Percentiles rank a stretch among this genome's conserved stretches.
These are phyloP conservation scores for Drosophila borborema DNA, from an alignment of 2,888 invertebrate species.

Conservation along the genomic window DNA sequence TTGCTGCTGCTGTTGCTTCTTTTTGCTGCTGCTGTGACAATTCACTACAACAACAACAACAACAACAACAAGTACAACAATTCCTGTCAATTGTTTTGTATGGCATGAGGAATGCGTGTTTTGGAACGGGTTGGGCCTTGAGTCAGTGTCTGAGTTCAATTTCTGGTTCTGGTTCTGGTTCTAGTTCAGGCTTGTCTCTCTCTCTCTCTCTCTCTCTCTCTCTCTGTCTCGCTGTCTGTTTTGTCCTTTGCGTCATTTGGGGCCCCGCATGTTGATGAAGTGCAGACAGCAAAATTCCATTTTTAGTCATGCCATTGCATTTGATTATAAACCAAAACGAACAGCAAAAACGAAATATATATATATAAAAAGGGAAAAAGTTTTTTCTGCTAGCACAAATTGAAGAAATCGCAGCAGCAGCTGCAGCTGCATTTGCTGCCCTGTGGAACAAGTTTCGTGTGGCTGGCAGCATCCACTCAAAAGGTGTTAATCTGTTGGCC, in stretches of 20 bases:
- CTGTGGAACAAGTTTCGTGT: constrained; percentile 54
- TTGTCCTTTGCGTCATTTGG: constrained; percentile 52
- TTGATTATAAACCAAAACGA: constrained; percentile 67
- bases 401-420: constrained; percentile 23
- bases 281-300: constrained; percentile 79
- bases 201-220: constrained; percentile 22
- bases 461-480: constrained; percentile 33
- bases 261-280: constrained; percentile 73
- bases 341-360: constrained; percentile 8
- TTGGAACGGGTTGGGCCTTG: constrained; percentile 59
- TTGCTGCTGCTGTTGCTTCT: constrained; percentile 21
- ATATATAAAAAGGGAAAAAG: constrained; percentile 21
- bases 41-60: constrained; percentile 47
- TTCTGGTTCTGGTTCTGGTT: constrained; percentile 27
- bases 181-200: constrained; percentile 17
- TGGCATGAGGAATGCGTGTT: constrained; percentile 80
- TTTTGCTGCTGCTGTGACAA: constrained; percentile 53
- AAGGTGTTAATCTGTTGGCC: constrained; percentile 72
- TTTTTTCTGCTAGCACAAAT: constrained; percentile 18
- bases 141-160: neutral
- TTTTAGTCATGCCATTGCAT: constrained; percentile 80
- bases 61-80: constrained; percentile 41
- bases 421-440: constrained; percentile 12
- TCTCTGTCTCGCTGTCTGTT: constrained; percentile 26
- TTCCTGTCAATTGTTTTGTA: constrained; percentile 80